These are phyloP conservation scores for Parapsyche elsis DNA, from an alignment of 1,140 invertebrate species.

Conservation along the genomic window DNA sequence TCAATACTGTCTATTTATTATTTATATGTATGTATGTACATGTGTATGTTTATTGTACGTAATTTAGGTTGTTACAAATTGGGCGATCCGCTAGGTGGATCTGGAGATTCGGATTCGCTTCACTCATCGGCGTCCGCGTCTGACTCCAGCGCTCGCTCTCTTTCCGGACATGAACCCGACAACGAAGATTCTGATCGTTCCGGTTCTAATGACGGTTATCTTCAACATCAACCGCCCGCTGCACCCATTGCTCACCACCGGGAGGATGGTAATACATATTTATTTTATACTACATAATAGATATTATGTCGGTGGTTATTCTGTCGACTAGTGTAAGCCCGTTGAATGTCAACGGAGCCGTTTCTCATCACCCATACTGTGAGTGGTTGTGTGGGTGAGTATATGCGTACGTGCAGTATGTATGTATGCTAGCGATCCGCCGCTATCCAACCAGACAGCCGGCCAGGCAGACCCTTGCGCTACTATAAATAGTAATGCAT, in stretches of 20 bases:
- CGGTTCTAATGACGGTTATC: constrained; percentile 72
- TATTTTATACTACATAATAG: too few relatives aligned
- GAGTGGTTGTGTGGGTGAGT: too few relatives aligned
- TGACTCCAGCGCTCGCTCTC: constrained; percentile 63
- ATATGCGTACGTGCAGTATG: too few relatives aligned
- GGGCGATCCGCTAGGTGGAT: constrained; percentile 69
- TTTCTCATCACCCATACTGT: too few relatives aligned
- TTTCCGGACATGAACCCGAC: constrained; percentile 74
- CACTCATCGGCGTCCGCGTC: constrained; percentile 63
- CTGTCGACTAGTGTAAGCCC: too few relatives aligned
- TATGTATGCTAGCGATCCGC: too few relatives aligned
- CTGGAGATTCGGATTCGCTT: constrained; percentile 74
- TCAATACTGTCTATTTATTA: background rate
- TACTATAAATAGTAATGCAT: too few relatives aligned
- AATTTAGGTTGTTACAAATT: constrained; percentile 69
- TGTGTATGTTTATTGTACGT: background rate
- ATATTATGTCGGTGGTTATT: too few relatives aligned
- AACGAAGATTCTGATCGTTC: constrained; percentile 77
- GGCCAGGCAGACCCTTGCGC: too few relatives aligned
- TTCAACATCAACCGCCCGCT: constrained; percentile 68
- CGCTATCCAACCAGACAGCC: too few relatives aligned
- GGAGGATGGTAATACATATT: constrained; percentile 48
- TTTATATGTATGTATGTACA: background rate
- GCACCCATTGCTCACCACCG: constrained; percentile 55
- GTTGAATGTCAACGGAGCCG: too few relatives aligned